A percentile compares a stretch with the other conserved stretches of the same genome.
Evolutionary conservation across 2,113 vertebrate species (phyloP).

Genomic region (Gnathonemus echidnorhynchus): DNA sequence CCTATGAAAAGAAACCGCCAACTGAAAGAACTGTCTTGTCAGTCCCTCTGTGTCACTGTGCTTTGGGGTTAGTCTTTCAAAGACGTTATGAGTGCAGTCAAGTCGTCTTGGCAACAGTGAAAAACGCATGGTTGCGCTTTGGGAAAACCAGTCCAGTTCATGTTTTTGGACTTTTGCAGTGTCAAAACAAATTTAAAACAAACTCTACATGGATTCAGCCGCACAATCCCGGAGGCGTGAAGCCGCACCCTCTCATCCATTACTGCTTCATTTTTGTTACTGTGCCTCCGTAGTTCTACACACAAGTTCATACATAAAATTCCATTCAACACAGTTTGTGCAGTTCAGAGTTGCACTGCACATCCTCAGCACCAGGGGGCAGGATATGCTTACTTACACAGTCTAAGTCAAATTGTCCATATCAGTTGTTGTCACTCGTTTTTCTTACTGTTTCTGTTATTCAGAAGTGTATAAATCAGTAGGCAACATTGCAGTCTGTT

Average conservation of each 20-base stretch:
- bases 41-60: neutral
- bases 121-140: neutral
- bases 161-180: neutral
- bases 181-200: neutral
- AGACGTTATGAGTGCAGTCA: neutral
- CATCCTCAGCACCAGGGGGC: neutral
- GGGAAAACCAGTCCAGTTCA: neutral
- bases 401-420: neutral
- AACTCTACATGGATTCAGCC: neutral
- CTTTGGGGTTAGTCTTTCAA: neutral
- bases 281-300: neutral
- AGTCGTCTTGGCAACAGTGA: neutral
- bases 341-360: neutral
- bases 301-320: neutral
- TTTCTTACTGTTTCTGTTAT: neutral
- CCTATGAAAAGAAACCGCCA: neutral
- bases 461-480: neutral
- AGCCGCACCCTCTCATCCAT: neutral
- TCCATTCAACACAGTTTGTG: neutral
- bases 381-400: neutral
- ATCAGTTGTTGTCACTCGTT: neutral
- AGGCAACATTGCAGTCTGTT: neutral
- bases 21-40: neutral
- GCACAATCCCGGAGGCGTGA: neutral
- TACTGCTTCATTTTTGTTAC: neutral